Conservation (phyloP, 2,888 invertebrate species). For the Augochlorella aurata region DNA sequence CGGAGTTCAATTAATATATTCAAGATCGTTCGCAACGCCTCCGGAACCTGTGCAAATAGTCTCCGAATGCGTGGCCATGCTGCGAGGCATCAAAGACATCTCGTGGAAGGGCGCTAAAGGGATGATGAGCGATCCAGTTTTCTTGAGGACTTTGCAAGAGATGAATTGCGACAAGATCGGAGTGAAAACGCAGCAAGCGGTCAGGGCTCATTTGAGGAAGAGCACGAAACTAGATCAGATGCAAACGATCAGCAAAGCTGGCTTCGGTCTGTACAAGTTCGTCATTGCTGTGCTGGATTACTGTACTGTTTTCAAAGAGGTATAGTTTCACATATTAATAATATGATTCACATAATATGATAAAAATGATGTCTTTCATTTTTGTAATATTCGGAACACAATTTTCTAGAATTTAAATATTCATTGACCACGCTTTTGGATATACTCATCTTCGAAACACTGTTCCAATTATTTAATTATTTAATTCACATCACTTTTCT, state of each 20-base stretch:
- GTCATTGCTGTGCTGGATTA: conserved; percentile 94
- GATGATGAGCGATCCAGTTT: conserved; percentile 96
- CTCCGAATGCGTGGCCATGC: conserved; percentile 94
- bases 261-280: conserved; percentile 92
- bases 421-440: too few species aligned
- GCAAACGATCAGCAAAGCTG: conserved; percentile 92
- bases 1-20: neutral
- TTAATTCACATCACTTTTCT: too few species aligned
- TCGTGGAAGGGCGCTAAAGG: conserved; percentile 95
- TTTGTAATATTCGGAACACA: too few species aligned
- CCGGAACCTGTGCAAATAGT: conserved; percentile 95
- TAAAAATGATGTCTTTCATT: too few species aligned
- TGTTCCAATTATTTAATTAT: too few species aligned
- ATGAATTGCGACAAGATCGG: conserved; percentile 93
- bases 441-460: too few species aligned
- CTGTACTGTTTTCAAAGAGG: conserved; percentile 93
- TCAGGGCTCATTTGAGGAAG: conserved; percentile 88
- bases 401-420: neutral
- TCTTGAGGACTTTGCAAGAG: conserved; percentile 90
- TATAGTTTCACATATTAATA: conserved; percentile 68
- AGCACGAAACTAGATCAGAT: conserved; percentile 91
- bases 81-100: conserved; percentile 91
- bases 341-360: too few species aligned
- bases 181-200: conserved; percentile 87
- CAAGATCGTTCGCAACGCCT: conserved; percentile 93